phyloP scores from a whole-genome alignment of 2,888 invertebrate genomes.

The Erebia aethiops region DNA sequence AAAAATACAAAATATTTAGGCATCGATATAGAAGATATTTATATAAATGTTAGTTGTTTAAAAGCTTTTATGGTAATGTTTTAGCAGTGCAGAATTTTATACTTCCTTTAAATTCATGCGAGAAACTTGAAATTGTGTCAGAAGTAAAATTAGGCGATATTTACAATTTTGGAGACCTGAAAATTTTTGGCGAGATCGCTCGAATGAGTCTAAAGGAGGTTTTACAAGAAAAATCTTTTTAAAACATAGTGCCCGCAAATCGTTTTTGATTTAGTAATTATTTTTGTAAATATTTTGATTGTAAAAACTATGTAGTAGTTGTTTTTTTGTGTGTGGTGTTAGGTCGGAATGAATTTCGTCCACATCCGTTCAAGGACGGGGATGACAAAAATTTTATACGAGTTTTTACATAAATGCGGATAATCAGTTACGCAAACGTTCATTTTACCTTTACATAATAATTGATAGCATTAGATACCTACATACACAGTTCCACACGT shows the following conservation, averaged over 20 bases:
- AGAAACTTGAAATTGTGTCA: background rate
- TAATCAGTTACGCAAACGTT: slow-evolving; percentile 24
- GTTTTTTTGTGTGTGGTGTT: slow-evolving; percentile 35
- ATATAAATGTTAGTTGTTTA: slow-evolving; percentile 77
- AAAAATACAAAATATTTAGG: slow-evolving; percentile 55
- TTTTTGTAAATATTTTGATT: slow-evolving; percentile 63
- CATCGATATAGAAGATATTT: slow-evolving; percentile 70
- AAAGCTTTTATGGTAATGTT: slow-evolving; percentile 59
- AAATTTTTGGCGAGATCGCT: background rate
- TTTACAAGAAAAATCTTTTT: slow-evolving; percentile 4
- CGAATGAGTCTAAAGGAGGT: slow-evolving; percentile 6
- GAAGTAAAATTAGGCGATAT: background rate
- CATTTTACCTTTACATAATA: slow-evolving; percentile 15
- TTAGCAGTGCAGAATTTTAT: slow-evolving; percentile 43
- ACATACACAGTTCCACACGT: background rate
- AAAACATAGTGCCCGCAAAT: slow-evolving; percentile 13
- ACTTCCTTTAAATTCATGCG: slow-evolving; percentile 9
- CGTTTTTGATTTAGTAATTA: slow-evolving; percentile 35
- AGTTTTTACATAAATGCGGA: slow-evolving; percentile 36
- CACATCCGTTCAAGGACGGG: slow-evolving; percentile 28
- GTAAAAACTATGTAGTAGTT: slow-evolving; percentile 37
- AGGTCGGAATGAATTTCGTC: slow-evolving; percentile 36
- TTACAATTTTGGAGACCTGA: background rate
- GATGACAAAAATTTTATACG: slow-evolving; percentile 37
- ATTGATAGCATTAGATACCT: slow-evolving; percentile 6